These are phyloP conservation scores for Oreochromis niloticus DNA, from an alignment of 2,113 vertebrate species.

Conservation along the genomic window DNA sequence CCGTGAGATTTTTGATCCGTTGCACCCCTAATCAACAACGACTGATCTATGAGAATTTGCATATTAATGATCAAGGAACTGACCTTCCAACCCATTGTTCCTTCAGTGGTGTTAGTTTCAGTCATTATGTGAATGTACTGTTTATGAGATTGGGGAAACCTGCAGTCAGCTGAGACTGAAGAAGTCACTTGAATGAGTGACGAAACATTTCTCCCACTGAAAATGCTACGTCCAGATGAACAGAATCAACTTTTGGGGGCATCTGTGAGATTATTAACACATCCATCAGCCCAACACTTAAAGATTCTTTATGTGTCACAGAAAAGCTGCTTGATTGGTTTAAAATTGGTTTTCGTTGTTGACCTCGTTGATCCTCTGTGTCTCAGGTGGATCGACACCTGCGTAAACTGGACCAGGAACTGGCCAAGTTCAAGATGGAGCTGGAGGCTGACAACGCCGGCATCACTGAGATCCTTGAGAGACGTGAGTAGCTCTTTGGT, in stretches of 20 bases:
- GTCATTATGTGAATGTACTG: not conserved
- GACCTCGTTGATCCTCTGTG: not conserved
- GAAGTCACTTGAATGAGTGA: not conserved
- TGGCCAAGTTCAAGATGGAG: constrained; percentile 99
- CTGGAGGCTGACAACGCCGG: constrained; percentile 98
- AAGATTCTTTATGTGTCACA: not conserved
- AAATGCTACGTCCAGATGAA: not conserved
- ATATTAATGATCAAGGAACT: not conserved
- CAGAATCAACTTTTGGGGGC: not conserved
- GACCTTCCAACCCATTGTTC: not conserved
- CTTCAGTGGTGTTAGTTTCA: not conserved
- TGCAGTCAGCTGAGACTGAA: not conserved
- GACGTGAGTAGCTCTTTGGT: constrained; percentile 75
- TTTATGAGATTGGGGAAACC: not conserved
- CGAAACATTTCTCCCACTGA: not conserved
- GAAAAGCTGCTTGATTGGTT: not conserved
- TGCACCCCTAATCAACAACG: too few species aligned
- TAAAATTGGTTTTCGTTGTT: not conserved
- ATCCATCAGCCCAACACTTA: not conserved
- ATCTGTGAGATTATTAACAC: not conserved
- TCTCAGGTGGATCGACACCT: constrained; percentile 95
- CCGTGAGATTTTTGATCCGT: too few species aligned
- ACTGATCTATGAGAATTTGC: not conserved
- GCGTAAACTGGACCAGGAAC: constrained; percentile 95
- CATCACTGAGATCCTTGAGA: constrained; percentile 97